A percentile compares a stretch with the other conserved stretches of the same genome.
Evolutionary conservation across 2,113 vertebrate species (phyloP).

Genomic region (Chunga burmeisteri): DNA sequence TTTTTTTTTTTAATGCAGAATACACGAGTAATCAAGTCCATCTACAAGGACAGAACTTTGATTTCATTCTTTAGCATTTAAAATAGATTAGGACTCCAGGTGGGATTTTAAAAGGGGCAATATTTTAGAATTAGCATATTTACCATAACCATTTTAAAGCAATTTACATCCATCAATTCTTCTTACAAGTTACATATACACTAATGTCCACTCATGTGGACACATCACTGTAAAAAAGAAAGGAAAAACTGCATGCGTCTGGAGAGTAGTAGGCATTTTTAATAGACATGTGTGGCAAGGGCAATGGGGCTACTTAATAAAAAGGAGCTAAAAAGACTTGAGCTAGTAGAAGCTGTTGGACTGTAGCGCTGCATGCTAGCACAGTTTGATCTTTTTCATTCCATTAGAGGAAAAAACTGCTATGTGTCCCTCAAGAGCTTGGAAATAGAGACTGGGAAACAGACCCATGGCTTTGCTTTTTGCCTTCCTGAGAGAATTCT

Average conservation of each 20-base stretch:
- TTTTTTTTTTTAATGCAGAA: neutral
- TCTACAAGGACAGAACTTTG: neutral
- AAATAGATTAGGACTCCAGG: conserved; percentile 9
- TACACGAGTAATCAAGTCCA: neutral
- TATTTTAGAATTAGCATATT: conserved; percentile 56
- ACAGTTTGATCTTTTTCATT: conserved; percentile 25
- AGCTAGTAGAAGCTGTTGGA: neutral
- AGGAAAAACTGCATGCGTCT: conserved; percentile 27
- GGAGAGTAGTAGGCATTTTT: conserved; percentile 7
- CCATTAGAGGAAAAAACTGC: conserved; percentile 14
- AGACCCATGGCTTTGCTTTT: neutral
- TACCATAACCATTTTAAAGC: conserved; percentile 18
- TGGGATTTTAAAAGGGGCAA: conserved; percentile 19
- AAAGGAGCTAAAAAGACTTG: conserved; percentile 8
- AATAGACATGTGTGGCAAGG: conserved; percentile 25
- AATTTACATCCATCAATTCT: conserved; percentile 43
- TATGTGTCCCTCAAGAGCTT: neutral
- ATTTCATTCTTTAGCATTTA: neutral
- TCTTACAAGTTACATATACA: neutral
- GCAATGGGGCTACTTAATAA: neutral
- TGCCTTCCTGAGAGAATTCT: neutral
- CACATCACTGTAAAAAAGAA: conserved; percentile 29
- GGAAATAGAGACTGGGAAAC: neutral
- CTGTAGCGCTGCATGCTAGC: neutral
- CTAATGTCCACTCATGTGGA: conserved; percentile 32